phyloP scores from a whole-genome alignment of 2,797 vertebrate genomes.

The Loris lydekkerianus region DNA sequence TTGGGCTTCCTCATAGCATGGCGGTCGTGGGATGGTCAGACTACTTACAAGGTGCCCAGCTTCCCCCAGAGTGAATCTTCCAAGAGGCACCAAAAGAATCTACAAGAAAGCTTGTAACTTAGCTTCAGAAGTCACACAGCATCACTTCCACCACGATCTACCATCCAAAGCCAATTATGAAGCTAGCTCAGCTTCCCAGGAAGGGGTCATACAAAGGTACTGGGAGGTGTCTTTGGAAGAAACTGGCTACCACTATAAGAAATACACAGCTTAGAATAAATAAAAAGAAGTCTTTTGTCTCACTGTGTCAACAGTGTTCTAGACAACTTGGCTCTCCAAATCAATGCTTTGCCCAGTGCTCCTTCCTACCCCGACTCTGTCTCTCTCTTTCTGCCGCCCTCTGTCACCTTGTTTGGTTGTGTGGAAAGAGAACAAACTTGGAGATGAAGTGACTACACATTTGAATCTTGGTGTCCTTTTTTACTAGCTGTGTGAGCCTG shows the following conservation, averaged over 20 bases:
- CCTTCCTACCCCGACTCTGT: too few relatives aligned
- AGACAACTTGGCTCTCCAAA: not conserved
- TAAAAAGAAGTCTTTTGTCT: not conserved
- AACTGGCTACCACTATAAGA: too few relatives aligned
- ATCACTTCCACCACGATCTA: too few relatives aligned
- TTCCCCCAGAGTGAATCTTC: not conserved
- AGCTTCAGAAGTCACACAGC: not conserved
- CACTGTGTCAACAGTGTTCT: not conserved
- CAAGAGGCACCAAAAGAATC: not conserved
- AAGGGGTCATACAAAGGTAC: not conserved
- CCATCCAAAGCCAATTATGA: not conserved
- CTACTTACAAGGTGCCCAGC: too few relatives aligned
- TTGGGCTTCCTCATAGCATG: not conserved
- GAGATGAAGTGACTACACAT: not conserved
- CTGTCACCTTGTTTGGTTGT: not conserved
- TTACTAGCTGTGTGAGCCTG: not conserved
- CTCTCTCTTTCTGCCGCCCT: not conserved
- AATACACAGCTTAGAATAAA: not conserved
- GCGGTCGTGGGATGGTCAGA: rapidly evolving
- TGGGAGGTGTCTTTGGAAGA: not conserved
- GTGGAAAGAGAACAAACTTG: not conserved
- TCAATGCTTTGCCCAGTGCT: not conserved
- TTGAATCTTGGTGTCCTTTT: not conserved
- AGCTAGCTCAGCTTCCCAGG: not conserved
- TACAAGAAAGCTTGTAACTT: not conserved